phyloP scores from a whole-genome alignment of 1,140 invertebrate species.

The Diploscapter pachys region DNA sequence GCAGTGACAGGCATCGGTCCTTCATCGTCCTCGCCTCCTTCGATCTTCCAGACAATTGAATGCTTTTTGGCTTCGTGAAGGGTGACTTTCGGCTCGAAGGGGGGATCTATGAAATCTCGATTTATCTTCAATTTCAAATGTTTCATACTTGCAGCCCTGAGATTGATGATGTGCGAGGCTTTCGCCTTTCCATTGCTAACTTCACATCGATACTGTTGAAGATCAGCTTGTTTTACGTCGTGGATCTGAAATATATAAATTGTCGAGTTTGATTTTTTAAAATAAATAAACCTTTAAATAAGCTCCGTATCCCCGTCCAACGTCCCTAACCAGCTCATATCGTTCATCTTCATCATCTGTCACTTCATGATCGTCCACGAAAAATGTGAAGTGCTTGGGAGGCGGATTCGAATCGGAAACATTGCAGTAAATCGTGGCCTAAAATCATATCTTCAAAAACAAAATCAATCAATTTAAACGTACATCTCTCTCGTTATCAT shows the following conservation, averaged over 20 bases:
- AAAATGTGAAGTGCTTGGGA: constrained; percentile 35
- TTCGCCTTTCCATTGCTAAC: constrained; percentile 39
- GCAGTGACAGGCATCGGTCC: constrained; percentile 26
- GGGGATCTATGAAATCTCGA: constrained; percentile 17
- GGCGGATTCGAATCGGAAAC: constrained; percentile 36
- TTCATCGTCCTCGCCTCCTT: constrained; percentile 4
- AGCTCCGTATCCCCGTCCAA: constrained; percentile 15
- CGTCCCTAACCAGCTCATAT: constrained; percentile 20
- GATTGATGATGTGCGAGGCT: constrained; percentile 20
- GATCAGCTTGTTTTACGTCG: constrained; percentile 28
- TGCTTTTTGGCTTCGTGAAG: constrained; percentile 18
- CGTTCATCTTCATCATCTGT: constrained; percentile 10
- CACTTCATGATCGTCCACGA: constrained; percentile 23
- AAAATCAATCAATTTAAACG: too few species aligned
- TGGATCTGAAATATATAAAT: not conserved
- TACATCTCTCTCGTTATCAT: constrained; percentile 8
- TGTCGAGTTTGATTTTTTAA: too few species aligned
- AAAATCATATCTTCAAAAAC: too few species aligned
- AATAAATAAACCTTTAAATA: constrained; percentile 7
- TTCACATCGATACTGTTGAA: constrained; percentile 32
- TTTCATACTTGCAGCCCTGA: constrained; percentile 32
- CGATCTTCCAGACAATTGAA: constrained; percentile 31
- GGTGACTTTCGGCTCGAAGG: constrained; percentile 28
- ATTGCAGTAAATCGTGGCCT: constrained; percentile 31
- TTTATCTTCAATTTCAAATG: not conserved